phyloP scores from a whole-genome alignment of 2,113 vertebrate genomes.

The Cyrtonyx montezumae region DNA sequence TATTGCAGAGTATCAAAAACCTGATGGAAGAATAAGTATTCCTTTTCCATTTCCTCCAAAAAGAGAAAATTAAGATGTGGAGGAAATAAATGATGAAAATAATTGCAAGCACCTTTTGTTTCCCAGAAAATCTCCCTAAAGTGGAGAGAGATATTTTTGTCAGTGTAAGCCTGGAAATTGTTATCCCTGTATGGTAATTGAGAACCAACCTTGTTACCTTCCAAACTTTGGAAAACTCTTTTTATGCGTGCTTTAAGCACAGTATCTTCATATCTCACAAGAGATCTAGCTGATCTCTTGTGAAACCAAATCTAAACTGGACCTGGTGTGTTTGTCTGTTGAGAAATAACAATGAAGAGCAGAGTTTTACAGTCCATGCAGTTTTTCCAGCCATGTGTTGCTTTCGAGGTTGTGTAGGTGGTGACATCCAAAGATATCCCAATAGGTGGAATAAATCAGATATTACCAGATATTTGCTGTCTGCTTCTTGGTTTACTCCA shows the following conservation, averaged over 20 bases:
- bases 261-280: neutral
- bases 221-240: neutral
- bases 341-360: neutral
- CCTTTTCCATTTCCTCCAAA: fast-evolving
- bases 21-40: neutral
- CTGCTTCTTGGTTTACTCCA: neutral
- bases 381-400: neutral
- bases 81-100: neutral
- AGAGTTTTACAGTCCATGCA: fast-evolving
- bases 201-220: neutral
- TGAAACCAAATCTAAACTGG: neutral
- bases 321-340: neutral
- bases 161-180: neutral
- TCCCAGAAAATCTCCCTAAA: neutral
- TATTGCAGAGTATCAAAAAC: neutral
- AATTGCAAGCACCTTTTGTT: neutral
- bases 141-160: neutral
- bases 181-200: neutral
- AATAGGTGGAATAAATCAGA: neutral
- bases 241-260: neutral
- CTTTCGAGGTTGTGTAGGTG: neutral
- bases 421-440: neutral
- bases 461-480: neutral
- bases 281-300: neutral
- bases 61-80: neutral